A percentile compares a stretch with the other conserved stretches of the same genome.
Conservation (phyloP, 37 sponge, comb jelly and placozoan genomes). For the Hormiphora californensis region DNA sequence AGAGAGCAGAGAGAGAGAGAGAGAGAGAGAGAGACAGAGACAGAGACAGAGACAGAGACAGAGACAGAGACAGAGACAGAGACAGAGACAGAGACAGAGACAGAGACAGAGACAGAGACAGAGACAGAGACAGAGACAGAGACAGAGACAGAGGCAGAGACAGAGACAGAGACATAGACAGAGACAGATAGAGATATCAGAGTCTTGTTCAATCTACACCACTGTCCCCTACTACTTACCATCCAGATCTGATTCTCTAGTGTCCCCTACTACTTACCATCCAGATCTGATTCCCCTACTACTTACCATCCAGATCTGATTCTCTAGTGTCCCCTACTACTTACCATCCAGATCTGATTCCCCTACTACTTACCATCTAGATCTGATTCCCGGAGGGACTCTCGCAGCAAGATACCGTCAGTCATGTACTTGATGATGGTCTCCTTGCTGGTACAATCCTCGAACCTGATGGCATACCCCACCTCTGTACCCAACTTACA, state of each 20-base stretch:
- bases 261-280: no score
- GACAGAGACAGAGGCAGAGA: not conserved
- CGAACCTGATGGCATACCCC: slow-evolving; percentile 97
- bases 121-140: not conserved
- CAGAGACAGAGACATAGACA: no score
- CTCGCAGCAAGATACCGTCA: slow-evolving; percentile 95
- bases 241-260: no score
- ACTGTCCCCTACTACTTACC: no score
- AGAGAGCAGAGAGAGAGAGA: no score
- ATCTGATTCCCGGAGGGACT: slow-evolving; percentile 93
- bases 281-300: no score
- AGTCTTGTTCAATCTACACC: no score
- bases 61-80: not conserved
- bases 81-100: not conserved
- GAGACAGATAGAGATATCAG: no score
- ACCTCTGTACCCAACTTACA: slow-evolving; percentile 85
- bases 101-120: not conserved
- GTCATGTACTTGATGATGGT: slow-evolving; percentile 99
- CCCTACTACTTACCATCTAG: no score
- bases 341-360: no score
- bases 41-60: not conserved
- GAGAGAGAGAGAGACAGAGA: not conserved
- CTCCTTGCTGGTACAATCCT: slow-evolving; percentile 89
- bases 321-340: no score
- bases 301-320: no score